phyloP scores from a whole-genome alignment of 1,140 invertebrate genomes.

The Stenopsyche tienmushanensis region DNA sequence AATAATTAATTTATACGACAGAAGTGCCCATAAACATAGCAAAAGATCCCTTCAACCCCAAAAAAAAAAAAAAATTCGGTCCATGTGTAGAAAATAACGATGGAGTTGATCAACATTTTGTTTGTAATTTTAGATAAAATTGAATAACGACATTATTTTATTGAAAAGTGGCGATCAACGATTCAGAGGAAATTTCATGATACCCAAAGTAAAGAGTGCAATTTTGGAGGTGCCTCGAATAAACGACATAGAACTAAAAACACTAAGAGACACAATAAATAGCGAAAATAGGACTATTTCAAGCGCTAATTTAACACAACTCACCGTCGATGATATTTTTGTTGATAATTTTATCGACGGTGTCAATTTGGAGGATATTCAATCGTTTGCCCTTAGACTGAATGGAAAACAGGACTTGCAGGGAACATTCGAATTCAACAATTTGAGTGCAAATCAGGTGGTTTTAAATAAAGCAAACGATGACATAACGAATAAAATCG shows the following conservation, averaged over 20 bases:
- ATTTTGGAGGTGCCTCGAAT: constrained; percentile 32
- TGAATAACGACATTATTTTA: constrained; percentile 24
- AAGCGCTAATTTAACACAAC: constrained; percentile 8
- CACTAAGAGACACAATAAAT: constrained; percentile 22
- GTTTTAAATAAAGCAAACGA: constrained; percentile 32
- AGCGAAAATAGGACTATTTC: constrained; percentile 36
- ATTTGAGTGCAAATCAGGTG: constrained; percentile 22
- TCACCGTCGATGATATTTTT: constrained; percentile 26
- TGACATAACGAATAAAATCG: constrained; percentile 41
- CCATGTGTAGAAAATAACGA: no score
- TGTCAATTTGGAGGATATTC: constrained; percentile 43
- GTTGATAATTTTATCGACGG: constrained; percentile 45
- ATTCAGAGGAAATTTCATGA: constrained; percentile 30
- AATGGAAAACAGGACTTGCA: constrained; percentile 28
- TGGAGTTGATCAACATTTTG: no score
- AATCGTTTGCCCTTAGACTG: constrained; percentile 17
- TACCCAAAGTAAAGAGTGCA: constrained; percentile 20
- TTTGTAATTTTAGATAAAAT: constrained; percentile 29
- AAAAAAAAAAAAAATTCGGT: no score
- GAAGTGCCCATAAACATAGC: no score
- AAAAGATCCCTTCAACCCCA: no score
- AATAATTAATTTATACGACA: no score
- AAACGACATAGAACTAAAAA: constrained; percentile 28
- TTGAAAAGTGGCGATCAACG: constrained; percentile 33
- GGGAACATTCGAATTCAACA: constrained; percentile 9